These are phyloP conservation scores for Harpagifer antarcticus DNA, from an alignment of 2,797 vertebrate species.

Conservation along the genomic window DNA sequence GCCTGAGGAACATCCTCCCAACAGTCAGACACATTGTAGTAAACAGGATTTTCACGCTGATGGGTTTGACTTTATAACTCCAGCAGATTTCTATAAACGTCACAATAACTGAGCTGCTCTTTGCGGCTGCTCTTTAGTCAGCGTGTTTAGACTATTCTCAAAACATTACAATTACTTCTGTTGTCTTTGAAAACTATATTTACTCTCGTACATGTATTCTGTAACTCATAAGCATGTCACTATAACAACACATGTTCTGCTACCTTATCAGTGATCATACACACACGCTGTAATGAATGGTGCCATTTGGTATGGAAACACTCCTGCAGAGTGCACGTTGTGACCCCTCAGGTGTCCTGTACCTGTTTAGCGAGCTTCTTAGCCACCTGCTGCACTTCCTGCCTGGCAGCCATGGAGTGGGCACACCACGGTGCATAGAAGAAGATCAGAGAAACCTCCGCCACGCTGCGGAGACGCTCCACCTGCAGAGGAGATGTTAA, in stretches of 20 bases:
- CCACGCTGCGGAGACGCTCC: constrained; percentile 87
- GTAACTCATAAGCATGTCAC: not conserved
- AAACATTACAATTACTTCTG: not conserved
- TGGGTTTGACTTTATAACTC: not conserved
- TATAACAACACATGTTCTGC: not conserved
- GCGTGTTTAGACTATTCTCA: not conserved
- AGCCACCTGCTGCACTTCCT: constrained; percentile 92
- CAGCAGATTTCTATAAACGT: not conserved
- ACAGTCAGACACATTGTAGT: not conserved
- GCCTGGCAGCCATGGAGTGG: constrained; percentile 91
- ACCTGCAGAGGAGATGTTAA: constrained; percentile 61
- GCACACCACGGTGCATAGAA: constrained; percentile 98
- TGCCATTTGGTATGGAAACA: constrained; percentile 21
- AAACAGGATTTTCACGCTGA: too few relatives aligned
- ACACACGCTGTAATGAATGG: not conserved
- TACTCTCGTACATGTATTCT: not conserved
- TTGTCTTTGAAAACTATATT: not conserved
- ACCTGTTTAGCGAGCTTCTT: constrained; percentile 92
- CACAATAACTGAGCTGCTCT: not conserved
- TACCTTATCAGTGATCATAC: not conserved
- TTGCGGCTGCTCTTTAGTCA: not conserved
- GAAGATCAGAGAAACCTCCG: constrained; percentile 91
- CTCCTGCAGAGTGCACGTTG: not conserved
- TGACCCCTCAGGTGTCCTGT: constrained; percentile 24
- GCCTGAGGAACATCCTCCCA: not conserved